Evolutionary conservation across 2,113 vertebrate genomes (phyloP).

Genomic region (Rhynchomys soricoides): DNA sequence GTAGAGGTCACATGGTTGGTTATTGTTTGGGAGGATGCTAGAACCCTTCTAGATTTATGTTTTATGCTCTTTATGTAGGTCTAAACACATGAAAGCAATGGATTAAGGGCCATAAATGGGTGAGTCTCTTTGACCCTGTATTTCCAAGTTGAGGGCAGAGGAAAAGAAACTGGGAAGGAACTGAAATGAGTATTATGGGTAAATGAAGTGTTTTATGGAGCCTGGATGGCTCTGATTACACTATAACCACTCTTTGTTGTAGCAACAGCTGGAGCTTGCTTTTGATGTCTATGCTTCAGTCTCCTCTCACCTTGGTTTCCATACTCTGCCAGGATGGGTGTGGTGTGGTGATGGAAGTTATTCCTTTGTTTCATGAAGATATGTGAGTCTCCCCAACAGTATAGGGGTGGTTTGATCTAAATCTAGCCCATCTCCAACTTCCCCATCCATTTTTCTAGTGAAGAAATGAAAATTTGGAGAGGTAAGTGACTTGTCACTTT

Average conservation of each 20-base stretch:
- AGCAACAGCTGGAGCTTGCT: constrained; percentile 52
- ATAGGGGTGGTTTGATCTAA: not conserved
- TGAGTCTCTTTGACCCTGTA: not conserved
- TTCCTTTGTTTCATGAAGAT: not conserved
- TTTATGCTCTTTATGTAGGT: not conserved
- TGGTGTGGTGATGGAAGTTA: not conserved
- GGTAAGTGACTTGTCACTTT: not conserved
- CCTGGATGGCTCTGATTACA: constrained; percentile 41
- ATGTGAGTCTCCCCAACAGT: not conserved
- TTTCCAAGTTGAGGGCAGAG: not conserved
- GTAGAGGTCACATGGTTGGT: not conserved
- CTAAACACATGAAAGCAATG: not conserved
- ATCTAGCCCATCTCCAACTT: not conserved
- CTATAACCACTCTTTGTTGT: constrained; percentile 50
- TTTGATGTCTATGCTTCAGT: not conserved
- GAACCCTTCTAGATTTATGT: too few species aligned
- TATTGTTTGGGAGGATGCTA: not conserved
- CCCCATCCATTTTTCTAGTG: not conserved
- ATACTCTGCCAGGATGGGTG: not conserved
- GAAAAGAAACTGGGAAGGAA: constrained; percentile 28
- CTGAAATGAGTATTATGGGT: not conserved
- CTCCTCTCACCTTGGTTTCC: not conserved
- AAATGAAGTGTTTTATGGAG: constrained; percentile 48
- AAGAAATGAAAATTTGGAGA: constrained; percentile 10
- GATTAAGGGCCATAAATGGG: not conserved